phyloP scores from a whole-genome alignment of 92 coral and sea anemone species.

The Heteractis magnifica region DNA sequence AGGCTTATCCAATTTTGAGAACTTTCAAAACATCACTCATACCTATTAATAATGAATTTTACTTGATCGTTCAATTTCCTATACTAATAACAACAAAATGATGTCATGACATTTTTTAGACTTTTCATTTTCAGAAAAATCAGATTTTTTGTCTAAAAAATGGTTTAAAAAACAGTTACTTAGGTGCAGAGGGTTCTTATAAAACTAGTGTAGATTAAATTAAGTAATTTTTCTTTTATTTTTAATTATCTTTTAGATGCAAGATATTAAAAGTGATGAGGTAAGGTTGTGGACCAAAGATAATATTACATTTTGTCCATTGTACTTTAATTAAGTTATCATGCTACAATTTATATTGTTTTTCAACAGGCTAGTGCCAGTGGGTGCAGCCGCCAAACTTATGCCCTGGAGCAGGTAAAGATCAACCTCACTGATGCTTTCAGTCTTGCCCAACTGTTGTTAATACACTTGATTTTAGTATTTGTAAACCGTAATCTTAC shows the following conservation, averaged over 20 bases:
- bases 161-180: too few relatives aligned
- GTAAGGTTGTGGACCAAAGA: slow-evolving; percentile 14
- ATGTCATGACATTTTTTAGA: too few relatives aligned
- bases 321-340: neutral
- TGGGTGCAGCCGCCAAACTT: slow-evolving; percentile 77
- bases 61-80: too few relatives aligned
- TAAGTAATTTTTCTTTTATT: neutral
- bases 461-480: too few relatives aligned
- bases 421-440: neutral
- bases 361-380: slow-evolving; percentile 64
- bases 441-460: too few relatives aligned
- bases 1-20: too few relatives aligned
- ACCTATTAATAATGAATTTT: too few relatives aligned
- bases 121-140: too few relatives aligned
- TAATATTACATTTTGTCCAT: neutral
- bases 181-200: neutral
- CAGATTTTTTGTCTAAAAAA: too few relatives aligned
- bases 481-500: too few relatives aligned
- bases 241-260: slow-evolving; percentile 49
- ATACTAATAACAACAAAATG: too few relatives aligned
- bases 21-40: too few relatives aligned
- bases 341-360: neutral
- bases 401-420: slow-evolving; percentile 73
- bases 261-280: slow-evolving; percentile 77
- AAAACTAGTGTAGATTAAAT: neutral